Percentiles rank a stretch among this genome's conserved stretches.
Evolutionary conservation across 2,113 vertebrate genomes (phyloP).

Genomic region (Mobula birostris): DNA sequence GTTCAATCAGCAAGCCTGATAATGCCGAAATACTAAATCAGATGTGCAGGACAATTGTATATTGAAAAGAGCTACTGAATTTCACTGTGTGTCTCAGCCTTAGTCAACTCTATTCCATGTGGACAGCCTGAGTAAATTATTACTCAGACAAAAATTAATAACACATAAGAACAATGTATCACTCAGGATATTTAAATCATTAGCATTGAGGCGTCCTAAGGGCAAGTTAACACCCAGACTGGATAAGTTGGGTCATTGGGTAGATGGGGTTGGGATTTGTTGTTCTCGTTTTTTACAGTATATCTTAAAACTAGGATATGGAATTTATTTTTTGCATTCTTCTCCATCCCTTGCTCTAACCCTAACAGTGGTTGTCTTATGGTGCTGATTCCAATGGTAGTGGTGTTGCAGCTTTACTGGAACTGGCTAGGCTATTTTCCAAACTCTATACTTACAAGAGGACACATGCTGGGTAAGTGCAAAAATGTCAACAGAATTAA

Average conservation of each 20-base stretch:
- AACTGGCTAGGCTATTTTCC: slow-evolving; percentile 91
- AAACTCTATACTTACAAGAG: slow-evolving; percentile 94
- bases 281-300: too few relatives aligned
- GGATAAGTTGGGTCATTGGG: not conserved
- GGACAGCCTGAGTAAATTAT: not conserved
- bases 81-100: not conserved
- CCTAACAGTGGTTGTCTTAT: slow-evolving; percentile 83
- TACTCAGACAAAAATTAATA: not conserved
- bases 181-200: not conserved
- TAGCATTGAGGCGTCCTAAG: not conserved
- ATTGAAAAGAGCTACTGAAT: not conserved
- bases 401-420: slow-evolving; percentile 78
- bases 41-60: not conserved
- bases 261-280: too few relatives aligned
- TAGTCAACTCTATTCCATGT: not conserved
- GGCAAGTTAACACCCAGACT: not conserved
- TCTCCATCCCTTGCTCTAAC: not conserved
- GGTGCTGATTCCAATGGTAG: slow-evolving; percentile 94
- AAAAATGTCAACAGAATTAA: not conserved
- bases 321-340: not conserved
- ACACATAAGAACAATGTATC: not conserved
- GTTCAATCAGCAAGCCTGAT: not conserved
- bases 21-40: not conserved
- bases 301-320: not conserved
- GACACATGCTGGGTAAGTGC: slow-evolving; percentile 61